These are phyloP conservation scores for Zygaena filipendulae DNA, from an alignment of 2,888 invertebrate species.

Conservation along the genomic window DNA sequence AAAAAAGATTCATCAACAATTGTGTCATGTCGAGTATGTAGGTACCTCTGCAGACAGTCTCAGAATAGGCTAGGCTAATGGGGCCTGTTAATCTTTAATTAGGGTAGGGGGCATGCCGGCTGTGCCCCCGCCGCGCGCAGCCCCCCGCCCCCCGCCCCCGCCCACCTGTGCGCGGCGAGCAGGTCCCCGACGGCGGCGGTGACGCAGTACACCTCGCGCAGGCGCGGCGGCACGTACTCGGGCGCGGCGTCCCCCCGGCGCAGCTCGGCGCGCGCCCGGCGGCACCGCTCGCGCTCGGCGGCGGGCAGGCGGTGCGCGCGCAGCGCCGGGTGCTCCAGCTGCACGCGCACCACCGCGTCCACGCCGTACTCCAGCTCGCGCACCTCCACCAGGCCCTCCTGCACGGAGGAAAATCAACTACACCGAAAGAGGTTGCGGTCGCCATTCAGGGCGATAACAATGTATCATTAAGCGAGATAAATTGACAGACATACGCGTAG, in stretches of 20 bases:
- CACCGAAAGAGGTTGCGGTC: too few relatives aligned
- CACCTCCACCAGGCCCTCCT: slow-evolving; percentile 71
- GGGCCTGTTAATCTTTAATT: too few relatives aligned
- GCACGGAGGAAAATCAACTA: slow-evolving; percentile 21
- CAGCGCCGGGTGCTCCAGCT: slow-evolving; percentile 70
- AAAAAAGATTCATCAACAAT: neutral
- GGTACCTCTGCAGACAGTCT: too few relatives aligned
- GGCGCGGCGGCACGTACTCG: slow-evolving; percentile 57
- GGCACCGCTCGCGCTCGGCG: slow-evolving; percentile 11
- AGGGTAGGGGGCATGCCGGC: too few relatives aligned
- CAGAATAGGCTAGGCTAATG: too few relatives aligned
- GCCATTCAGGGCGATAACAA: too few relatives aligned
- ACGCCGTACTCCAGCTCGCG: slow-evolving; percentile 82
- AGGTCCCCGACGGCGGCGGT: slow-evolving; percentile 74
- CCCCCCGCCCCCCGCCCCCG: slow-evolving; percentile 72
- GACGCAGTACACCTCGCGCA: slow-evolving; percentile 76
- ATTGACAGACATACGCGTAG: slow-evolving; percentile 1
- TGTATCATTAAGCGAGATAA: neutral
- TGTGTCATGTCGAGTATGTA: neutral
- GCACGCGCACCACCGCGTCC: slow-evolving; percentile 77
- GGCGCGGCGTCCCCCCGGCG: slow-evolving; percentile 9
- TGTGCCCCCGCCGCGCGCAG: slow-evolving; percentile 73
- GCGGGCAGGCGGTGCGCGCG: slow-evolving; percentile 23
- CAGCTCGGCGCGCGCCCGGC: slow-evolving; percentile 9
- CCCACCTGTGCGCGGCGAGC: slow-evolving; percentile 67